Conservation (phyloP, 1,140 invertebrate genomes). For the Meloidogyne hapla region DNA sequence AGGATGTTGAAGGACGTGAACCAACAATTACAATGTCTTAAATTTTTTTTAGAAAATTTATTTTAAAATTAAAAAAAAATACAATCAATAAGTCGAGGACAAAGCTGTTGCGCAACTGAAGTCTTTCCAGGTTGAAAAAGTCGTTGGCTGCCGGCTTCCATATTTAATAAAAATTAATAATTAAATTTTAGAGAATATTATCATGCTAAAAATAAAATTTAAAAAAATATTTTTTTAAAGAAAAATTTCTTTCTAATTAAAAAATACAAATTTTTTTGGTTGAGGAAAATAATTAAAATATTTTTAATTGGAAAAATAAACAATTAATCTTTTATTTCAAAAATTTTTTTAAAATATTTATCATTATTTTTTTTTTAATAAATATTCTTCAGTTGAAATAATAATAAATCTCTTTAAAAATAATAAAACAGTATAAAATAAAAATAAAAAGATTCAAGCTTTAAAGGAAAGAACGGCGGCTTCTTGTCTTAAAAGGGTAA, state of each 20-base stretch:
- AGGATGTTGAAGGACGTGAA: constrained; percentile 70
- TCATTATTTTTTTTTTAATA: no score
- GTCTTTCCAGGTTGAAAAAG: constrained; percentile 23
- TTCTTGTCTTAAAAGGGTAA: not conserved
- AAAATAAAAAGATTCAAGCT: constrained; percentile 1
- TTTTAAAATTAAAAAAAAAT: not conserved
- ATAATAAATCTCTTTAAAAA: no score
- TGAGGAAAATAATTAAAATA: no score
- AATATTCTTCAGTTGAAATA: no score
- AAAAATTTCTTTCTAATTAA: not conserved
- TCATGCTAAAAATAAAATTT: not conserved
- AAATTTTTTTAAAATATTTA: not conserved
- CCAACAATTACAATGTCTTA: constrained; percentile 84
- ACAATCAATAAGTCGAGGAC: constrained; percentile 25
- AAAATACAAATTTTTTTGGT: not conserved
- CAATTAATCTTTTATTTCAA: not conserved
- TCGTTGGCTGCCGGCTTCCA: not conserved
- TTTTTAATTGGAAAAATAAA: not conserved
- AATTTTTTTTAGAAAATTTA: not conserved
- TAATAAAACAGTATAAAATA: not conserved
- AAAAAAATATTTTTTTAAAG: not conserved
- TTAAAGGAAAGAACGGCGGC: not conserved
- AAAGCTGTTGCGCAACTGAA: constrained; percentile 14
- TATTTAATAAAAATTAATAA: constrained; percentile 2
- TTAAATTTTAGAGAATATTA: not conserved